Base-by-base conservation (phyloP, 2,113 vertebrate genomes). In the Centropus unirufus region DNA sequence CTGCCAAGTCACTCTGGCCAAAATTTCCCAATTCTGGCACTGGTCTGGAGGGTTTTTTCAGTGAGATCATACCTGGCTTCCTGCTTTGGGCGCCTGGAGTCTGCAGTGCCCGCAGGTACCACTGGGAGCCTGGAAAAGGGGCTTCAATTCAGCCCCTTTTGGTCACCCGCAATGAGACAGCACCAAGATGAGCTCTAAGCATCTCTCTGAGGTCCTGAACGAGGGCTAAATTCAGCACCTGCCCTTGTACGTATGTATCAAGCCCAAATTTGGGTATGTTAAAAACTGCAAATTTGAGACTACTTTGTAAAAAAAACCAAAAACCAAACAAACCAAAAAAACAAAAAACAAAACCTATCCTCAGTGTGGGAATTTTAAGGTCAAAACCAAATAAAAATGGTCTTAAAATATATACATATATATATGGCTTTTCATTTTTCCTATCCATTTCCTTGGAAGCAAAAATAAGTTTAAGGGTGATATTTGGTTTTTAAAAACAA, bases 361-460 rank as follows among this genome's bases (percentile, higher is more conserved):
- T 95, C 59, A 8, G 19, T 36, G 61, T 81, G 72, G 90, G 62
- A 94, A 75, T 61, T 57, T 77, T 23, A 73, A 81, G 49, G 72
- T 93, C 47, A 83, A 85, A 77, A 32, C 54, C 68, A 88, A 92
- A 88, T 47, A 93, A 95, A 95, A 94, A 88, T 0, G 49, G 57
- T 83, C 85, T 87, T 93, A 94, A 95, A 95, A 93, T 96, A 95
- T 96, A 91, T 96, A 95, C 85, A 95, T 88, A 95, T 95, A 90
- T 91, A 92, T 95, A 94, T 96, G 96, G 96, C 95, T 96, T 97
- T 95, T 83, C 75, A 30, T 82, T 91, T 96, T 77, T 89, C 88
- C 34, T 90, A 74, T 85, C 83, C n/a, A 1, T 91, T 92, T 84
- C 55, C 12, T 64, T 74, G 80, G 69, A 75, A 80, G 90, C 77